Evolutionary conservation across 2,113 vertebrate species (phyloP).

Genomic region (Microcebus tavaratra): DNA sequence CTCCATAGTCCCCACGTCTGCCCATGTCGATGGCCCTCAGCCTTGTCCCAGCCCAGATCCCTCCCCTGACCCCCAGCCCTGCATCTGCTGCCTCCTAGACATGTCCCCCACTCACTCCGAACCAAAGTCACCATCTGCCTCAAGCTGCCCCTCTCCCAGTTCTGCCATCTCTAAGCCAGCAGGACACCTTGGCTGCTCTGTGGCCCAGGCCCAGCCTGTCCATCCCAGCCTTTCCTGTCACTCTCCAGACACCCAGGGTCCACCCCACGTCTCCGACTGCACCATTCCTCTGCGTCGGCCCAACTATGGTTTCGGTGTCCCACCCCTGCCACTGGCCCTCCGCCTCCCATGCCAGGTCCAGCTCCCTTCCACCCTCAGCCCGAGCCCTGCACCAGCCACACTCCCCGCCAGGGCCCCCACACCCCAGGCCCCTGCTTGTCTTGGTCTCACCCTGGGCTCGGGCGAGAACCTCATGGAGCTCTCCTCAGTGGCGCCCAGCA

Average conservation of each 20-base stretch:
- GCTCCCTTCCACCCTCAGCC: background rate
- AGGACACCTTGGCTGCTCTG: no score
- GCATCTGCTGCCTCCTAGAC: background rate
- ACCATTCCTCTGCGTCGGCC: background rate
- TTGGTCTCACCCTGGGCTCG: no score
- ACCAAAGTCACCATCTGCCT: background rate
- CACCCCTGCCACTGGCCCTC: no score
- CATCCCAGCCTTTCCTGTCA: background rate
- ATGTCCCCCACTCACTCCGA: background rate
- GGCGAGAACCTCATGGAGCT: background rate
- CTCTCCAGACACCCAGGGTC: background rate
- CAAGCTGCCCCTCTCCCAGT: background rate
- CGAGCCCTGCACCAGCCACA: background rate
- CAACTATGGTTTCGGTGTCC: background rate
- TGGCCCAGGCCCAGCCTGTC: background rate
- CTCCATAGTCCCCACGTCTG: background rate
- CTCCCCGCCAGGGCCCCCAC: background rate
- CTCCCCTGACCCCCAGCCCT: background rate
- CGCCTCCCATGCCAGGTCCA: background rate
- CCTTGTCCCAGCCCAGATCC: background rate
- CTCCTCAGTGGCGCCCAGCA: rapidly evolving
- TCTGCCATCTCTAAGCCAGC: background rate
- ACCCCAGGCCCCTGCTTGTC: background rate
- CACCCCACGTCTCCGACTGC: background rate
- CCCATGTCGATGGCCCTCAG: background rate